phyloP scores from a whole-genome alignment of 2,113 vertebrate species.

The Hippocampus mohnikei region DNA sequence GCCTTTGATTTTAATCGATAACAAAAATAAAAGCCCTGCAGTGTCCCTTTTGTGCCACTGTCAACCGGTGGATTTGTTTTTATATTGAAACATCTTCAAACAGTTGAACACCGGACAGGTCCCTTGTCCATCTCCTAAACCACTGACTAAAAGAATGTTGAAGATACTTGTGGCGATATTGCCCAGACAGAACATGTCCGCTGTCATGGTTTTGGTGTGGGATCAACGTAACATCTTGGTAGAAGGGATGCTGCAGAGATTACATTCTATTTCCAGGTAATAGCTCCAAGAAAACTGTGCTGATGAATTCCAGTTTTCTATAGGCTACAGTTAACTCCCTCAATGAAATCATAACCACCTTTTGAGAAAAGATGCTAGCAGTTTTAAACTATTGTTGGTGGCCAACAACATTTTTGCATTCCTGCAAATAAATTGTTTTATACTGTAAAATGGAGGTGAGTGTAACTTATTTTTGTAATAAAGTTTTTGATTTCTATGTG shows the following conservation, averaged over 20 bases:
- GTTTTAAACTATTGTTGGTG: slow-evolving; percentile 98
- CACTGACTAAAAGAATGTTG: slow-evolving; percentile 21
- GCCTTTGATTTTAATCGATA: slow-evolving; percentile 68
- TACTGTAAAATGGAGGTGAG: slow-evolving; percentile 99
- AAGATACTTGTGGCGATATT: slow-evolving; percentile 40
- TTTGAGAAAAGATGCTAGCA: slow-evolving; percentile 86
- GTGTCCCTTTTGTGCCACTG: slow-evolving; percentile 90
- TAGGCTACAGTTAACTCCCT: slow-evolving; percentile 76
- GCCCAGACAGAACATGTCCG: slow-evolving; percentile 49
- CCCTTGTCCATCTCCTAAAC: slow-evolving; percentile 38
- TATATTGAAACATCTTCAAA: slow-evolving; percentile 58
- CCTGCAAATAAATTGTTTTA: slow-evolving; percentile 99
- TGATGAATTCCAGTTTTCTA: slow-evolving; percentile 77
- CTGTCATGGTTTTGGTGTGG: slow-evolving; percentile 44
- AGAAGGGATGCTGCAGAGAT: slow-evolving; percentile 79
- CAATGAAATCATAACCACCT: slow-evolving; percentile 83
- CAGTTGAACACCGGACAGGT: slow-evolving; percentile 49
- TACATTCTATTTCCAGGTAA: slow-evolving; percentile 75
- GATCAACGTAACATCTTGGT: slow-evolving; percentile 52
- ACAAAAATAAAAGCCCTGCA: slow-evolving; percentile 79
- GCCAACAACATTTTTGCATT: slow-evolving; percentile 99
- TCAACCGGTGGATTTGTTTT: slow-evolving; percentile 64
- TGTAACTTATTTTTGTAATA: slow-evolving; percentile 99
- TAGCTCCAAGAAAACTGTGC: slow-evolving; percentile 76
- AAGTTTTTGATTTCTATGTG: slow-evolving; percentile 96